A percentile compares a stretch with the other conserved stretches of the same genome.
phyloP scores from a whole-genome alignment of 2,797 vertebrate species.

The Pangasius macronema region DNA sequence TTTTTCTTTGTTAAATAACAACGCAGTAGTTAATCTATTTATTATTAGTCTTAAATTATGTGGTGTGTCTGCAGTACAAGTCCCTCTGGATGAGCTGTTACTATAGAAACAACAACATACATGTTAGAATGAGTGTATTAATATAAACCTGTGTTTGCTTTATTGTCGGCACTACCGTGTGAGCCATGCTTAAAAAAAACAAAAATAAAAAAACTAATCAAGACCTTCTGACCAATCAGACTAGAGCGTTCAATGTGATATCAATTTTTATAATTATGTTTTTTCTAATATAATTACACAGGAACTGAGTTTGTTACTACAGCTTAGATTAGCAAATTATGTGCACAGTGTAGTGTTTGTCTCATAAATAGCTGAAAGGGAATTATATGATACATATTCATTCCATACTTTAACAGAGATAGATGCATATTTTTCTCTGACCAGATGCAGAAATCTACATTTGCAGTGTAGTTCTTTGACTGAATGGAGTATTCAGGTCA shows the following conservation, averaged over 20 bases:
- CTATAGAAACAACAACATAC: background rate
- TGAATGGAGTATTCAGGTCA: constrained; percentile 75
- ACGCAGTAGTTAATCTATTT: no score
- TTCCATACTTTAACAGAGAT: background rate
- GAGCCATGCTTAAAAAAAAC: background rate
- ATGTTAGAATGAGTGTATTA: background rate
- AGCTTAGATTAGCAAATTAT: background rate
- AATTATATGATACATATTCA: background rate
- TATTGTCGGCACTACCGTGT: background rate
- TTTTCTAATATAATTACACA: background rate
- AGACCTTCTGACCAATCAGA: no score
- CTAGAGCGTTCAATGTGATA: background rate
- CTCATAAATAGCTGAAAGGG: background rate
- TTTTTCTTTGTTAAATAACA: no score
- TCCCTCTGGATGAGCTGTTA: background rate
- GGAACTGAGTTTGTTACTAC: background rate
- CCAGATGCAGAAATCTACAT: constrained; percentile 40
- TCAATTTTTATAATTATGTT: no score
- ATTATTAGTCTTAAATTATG: background rate
- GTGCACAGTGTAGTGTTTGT: background rate
- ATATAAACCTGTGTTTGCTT: background rate
- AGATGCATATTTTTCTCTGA: background rate
- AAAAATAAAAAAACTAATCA: no score
- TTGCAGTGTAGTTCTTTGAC: constrained; percentile 68
- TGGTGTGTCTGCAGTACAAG: background rate